phyloP scores from a whole-genome alignment of 2,113 vertebrate genomes.

The Tylochromis polylepis region DNA sequence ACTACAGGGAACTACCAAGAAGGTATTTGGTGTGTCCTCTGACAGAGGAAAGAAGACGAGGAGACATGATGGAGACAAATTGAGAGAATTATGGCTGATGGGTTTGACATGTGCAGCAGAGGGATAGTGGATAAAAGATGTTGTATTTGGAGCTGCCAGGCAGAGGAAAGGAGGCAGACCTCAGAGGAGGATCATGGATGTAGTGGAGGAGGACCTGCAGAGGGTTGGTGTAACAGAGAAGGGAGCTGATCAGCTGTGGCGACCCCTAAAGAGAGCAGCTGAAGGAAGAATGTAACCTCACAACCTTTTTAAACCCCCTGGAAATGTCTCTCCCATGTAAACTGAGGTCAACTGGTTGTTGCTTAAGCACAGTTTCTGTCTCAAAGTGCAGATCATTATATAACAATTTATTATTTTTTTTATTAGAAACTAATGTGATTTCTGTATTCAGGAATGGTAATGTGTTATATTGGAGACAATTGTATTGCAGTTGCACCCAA shows the following conservation, averaged over 20 bases:
- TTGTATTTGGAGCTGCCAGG: neutral
- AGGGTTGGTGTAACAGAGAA: neutral
- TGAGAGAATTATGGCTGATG: neutral
- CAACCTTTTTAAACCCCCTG: neutral
- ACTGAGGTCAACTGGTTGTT: neutral
- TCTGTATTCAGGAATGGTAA: neutral
- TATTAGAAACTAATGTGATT: neutral
- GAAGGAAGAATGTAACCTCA: neutral
- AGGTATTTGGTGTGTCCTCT: neutral
- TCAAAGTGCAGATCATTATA: neutral
- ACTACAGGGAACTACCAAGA: neutral
- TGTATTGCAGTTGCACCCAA: neutral
- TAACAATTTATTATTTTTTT: neutral
- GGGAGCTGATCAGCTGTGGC: neutral
- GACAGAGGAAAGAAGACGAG: neutral
- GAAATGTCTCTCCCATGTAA: neutral
- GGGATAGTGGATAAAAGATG: neutral
- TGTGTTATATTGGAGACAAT: neutral
- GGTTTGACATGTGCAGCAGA: neutral
- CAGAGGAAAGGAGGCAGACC: neutral
- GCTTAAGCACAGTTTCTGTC: neutral
- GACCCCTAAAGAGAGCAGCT: neutral
- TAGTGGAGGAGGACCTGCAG: neutral
- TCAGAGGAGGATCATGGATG: neutral
- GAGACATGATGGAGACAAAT: neutral